These are phyloP conservation scores for Ibidorhyncha struthersii DNA, from an alignment of 2,113 vertebrate genomes.

Conservation along the genomic window DNA sequence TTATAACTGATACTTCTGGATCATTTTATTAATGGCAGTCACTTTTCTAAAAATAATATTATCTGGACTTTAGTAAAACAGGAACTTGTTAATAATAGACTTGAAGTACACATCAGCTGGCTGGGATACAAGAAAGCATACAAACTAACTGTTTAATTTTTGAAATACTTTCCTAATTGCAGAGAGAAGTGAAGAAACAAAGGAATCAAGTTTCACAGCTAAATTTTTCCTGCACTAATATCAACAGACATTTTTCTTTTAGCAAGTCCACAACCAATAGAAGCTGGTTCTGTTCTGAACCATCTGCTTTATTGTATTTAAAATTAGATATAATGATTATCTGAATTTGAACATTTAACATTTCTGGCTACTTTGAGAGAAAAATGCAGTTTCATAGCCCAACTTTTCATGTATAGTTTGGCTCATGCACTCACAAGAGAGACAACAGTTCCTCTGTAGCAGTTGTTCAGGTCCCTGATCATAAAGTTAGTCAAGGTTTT, in stretches of 20 bases:
- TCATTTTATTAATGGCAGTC: background rate
- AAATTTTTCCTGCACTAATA: background rate
- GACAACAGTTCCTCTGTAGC: background rate
- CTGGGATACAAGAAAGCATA: background rate
- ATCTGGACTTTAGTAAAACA: background rate
- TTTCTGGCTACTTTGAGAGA: background rate
- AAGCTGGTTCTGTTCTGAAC: background rate
- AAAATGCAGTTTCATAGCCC: background rate
- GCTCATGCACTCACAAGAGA: background rate
- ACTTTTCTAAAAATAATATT: background rate
- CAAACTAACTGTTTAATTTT: background rate
- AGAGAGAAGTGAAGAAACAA: background rate
- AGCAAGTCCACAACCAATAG: background rate
- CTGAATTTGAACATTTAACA: background rate
- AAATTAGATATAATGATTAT: constrained; percentile 9
- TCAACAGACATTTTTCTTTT: background rate
- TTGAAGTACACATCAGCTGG: background rate
- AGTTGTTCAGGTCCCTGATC: background rate
- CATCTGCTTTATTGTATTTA: constrained; percentile 30
- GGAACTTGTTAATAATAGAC: background rate
- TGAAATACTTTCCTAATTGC: background rate
- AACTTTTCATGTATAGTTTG: background rate
- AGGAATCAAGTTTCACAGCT: background rate
- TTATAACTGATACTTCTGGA: background rate
- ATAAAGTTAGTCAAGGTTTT: background rate